phyloP scores from a whole-genome alignment of 1,140 invertebrate species.

The Trichonephila inaurata region DNA sequence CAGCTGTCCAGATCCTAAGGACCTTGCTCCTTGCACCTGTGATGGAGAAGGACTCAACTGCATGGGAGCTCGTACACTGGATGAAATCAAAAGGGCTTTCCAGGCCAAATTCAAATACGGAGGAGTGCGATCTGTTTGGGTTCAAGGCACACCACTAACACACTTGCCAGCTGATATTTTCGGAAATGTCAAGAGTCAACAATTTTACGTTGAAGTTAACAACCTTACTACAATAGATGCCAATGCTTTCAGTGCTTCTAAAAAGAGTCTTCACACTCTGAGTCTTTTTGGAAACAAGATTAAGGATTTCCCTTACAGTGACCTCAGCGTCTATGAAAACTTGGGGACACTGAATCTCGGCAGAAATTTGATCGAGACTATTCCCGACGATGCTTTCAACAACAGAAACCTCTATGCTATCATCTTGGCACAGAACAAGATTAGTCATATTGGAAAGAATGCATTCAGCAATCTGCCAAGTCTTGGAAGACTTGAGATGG shows the following conservation, averaged over 20 bases:
- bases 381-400: constrained; percentile 55
- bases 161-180: constrained; percentile 53
- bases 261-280: background rate
- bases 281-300: constrained; percentile 74
- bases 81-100: constrained; percentile 63
- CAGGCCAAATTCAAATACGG: constrained; percentile 58
- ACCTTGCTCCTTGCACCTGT: constrained; percentile 69
- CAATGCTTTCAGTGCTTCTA: constrained; percentile 52
- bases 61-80: constrained; percentile 49
- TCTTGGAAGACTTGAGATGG: constrained; percentile 54
- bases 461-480: constrained; percentile 51
- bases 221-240: constrained; percentile 37
- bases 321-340: background rate
- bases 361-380: constrained; percentile 37
- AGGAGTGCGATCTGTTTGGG: constrained; percentile 55
- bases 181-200: constrained; percentile 48
- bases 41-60: constrained; percentile 75
- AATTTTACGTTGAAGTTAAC: constrained; percentile 69
- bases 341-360: constrained; percentile 50
- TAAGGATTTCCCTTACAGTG: constrained; percentile 9
- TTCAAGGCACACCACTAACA: constrained; percentile 71
- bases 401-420: constrained; percentile 39
- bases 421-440: constrained; percentile 66
- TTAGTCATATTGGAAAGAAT: constrained; percentile 59
- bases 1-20: constrained; percentile 57